Evolutionary conservation across 1,140 invertebrate genomes (phyloP).

Genomic region (Cylas formicarius): DNA sequence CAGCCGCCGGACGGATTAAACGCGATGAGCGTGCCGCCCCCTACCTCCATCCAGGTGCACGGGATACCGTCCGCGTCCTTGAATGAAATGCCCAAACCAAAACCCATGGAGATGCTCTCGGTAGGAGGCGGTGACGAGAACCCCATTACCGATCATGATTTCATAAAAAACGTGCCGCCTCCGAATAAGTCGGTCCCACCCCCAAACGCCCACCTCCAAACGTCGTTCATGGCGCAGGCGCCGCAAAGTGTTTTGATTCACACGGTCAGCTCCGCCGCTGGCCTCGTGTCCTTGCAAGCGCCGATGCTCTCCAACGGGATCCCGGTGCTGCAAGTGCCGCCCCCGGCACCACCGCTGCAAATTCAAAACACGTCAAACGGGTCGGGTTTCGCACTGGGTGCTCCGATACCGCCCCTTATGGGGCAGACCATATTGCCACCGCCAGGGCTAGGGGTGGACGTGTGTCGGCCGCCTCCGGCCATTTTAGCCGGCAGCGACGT

Average conservation of each 20-base stretch:
- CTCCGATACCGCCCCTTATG: conserved; percentile 38
- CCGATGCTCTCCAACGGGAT: neutral
- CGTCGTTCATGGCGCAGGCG: conserved; percentile 18
- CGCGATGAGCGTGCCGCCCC: conserved; percentile 43
- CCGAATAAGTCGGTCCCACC: conserved; percentile 41
- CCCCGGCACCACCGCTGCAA: conserved; percentile 1
- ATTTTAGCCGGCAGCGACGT: conserved; percentile 32
- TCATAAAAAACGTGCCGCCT: conserved; percentile 41
- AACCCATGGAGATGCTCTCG: conserved; percentile 37
- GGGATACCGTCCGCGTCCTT: conserved; percentile 47
- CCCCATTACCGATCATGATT: conserved; percentile 30
- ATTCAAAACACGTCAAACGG: neutral
- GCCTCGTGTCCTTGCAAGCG: neutral
- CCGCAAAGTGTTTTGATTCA: conserved; percentile 4
- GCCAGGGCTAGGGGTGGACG: conserved; percentile 43
- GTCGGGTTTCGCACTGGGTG: conserved; percentile 11
- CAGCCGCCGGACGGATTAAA: conserved; percentile 40
- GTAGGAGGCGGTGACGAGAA: conserved; percentile 32
- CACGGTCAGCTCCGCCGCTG: conserved; percentile 4
- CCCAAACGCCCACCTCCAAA: conserved; percentile 33
- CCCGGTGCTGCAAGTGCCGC: neutral
- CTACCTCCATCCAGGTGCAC: conserved; percentile 45
- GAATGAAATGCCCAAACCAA: conserved; percentile 41
- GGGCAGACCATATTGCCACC: conserved; percentile 42
- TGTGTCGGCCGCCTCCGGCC: conserved; percentile 37